Evolutionary conservation across 2,797 vertebrate species (phyloP).

Genomic region (Hafferia zeledoni): DNA sequence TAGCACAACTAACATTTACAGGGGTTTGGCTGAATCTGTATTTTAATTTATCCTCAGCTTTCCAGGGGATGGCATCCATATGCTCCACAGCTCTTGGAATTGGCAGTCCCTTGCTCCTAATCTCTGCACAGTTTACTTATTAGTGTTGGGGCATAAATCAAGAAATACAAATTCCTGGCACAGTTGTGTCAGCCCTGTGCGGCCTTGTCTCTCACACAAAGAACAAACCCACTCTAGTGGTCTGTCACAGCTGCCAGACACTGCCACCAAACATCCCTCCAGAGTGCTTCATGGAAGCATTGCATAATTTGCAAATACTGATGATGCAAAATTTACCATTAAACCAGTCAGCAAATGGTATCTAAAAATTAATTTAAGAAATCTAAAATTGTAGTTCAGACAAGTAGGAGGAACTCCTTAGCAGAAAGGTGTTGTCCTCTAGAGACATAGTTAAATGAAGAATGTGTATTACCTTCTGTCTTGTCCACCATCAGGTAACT

Average conservation of each 20-base stretch:
- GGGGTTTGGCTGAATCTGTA: not conserved
- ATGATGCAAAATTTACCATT: not conserved
- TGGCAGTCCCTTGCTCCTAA: not conserved
- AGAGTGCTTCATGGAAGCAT: not conserved
- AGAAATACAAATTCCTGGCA: not conserved
- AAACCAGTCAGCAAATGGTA: not conserved
- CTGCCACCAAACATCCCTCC: not conserved
- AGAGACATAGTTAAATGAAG: not conserved
- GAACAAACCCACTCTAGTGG: not conserved
- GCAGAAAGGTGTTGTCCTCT: not conserved
- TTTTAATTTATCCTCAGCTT: not conserved
- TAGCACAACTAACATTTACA: not conserved
- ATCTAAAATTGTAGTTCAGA: not conserved
- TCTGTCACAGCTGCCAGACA: not conserved
- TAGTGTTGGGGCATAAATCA: not conserved
- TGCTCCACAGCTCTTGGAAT: not conserved
- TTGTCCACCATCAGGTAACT: not conserved
- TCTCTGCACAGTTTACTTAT: not conserved
- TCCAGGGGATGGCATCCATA: not conserved
- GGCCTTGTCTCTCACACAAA: not conserved
- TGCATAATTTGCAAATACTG: not conserved
- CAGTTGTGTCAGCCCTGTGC: not conserved
- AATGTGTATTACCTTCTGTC: slow-evolving; percentile 20
- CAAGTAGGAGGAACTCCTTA: not conserved
- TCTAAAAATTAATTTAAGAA: not conserved